Percentiles rank a stretch among this genome's conserved stretches.
Conservation (phyloP, 2,888 invertebrate genomes). For the Hyalella azteca region DNA sequence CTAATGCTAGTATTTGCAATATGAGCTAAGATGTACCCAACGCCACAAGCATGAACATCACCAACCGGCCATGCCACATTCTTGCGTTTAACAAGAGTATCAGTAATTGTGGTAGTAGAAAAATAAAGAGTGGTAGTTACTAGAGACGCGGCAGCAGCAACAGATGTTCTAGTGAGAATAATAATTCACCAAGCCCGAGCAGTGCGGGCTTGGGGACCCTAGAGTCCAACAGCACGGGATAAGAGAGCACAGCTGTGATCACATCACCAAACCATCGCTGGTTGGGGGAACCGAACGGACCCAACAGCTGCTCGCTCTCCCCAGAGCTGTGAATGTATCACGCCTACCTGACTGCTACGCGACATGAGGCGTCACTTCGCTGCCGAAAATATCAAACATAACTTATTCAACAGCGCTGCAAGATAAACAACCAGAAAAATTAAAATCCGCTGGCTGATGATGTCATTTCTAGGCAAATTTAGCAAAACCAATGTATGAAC, state of each 20-base stretch:
- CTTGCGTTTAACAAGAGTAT: slow-evolving; percentile 28
- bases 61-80: slow-evolving; percentile 37
- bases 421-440: no score
- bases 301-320: slow-evolving; percentile 33
- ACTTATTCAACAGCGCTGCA: no score
- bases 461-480: no score
- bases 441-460: no score
- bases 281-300: slow-evolving; percentile 30
- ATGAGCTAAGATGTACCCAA: slow-evolving; percentile 16
- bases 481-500: no score
- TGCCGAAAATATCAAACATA: no score
- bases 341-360: slow-evolving; percentile 29
- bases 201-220: slow-evolving; percentile 33
- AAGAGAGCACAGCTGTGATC: slow-evolving; percentile 29
- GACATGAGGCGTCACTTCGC: not conserved
- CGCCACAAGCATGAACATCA: slow-evolving; percentile 36
- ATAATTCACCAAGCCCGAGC: slow-evolving; percentile 40
- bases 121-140: not conserved
- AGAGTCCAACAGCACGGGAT: slow-evolving; percentile 26
- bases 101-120: slow-evolving; percentile 17
- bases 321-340: slow-evolving; percentile 11
- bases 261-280: slow-evolving; percentile 32
- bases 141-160: not conserved
- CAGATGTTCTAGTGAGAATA: not conserved
- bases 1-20: slow-evolving; percentile 31